Conservation (phyloP, 2,113 vertebrate genomes). For the Arenaria interpres region DNA sequence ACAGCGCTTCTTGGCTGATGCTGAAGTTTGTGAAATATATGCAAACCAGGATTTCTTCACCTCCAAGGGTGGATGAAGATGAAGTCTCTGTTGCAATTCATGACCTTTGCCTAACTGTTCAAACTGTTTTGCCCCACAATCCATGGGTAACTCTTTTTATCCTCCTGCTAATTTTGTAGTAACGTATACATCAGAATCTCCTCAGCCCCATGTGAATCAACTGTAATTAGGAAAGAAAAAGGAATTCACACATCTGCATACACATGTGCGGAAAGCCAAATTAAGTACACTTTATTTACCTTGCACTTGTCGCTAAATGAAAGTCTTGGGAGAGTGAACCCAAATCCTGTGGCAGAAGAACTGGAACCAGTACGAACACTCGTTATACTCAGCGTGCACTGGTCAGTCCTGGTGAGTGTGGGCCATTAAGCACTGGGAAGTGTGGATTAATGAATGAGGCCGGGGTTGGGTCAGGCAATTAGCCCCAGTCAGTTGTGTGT, state of each 20-base stretch:
- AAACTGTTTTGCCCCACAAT: background rate
- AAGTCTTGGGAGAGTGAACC: background rate
- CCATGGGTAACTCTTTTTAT: background rate
- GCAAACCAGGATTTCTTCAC: conserved; percentile 9
- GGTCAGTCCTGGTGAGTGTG: background rate
- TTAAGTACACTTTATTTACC: background rate
- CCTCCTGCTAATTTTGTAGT: background rate
- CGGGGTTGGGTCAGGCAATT: background rate
- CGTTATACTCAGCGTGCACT: too few species aligned
- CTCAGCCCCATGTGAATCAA: background rate
- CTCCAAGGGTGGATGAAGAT: background rate
- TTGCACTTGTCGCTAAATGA: background rate
- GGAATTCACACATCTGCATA: background rate
- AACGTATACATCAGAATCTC: background rate
- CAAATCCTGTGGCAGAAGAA: background rate
- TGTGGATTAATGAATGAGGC: background rate
- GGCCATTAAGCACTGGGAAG: background rate
- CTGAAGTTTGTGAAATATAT: background rate
- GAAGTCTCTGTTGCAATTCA: background rate
- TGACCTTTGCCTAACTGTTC: background rate
- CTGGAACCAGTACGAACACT: background rate
- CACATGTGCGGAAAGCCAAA: background rate
- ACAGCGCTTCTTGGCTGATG: background rate
- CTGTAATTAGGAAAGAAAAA: background rate
- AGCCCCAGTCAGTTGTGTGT: background rate